Evolutionary conservation across 2,888 invertebrate species (phyloP).

Genomic region (Callimorpha dominula): DNA sequence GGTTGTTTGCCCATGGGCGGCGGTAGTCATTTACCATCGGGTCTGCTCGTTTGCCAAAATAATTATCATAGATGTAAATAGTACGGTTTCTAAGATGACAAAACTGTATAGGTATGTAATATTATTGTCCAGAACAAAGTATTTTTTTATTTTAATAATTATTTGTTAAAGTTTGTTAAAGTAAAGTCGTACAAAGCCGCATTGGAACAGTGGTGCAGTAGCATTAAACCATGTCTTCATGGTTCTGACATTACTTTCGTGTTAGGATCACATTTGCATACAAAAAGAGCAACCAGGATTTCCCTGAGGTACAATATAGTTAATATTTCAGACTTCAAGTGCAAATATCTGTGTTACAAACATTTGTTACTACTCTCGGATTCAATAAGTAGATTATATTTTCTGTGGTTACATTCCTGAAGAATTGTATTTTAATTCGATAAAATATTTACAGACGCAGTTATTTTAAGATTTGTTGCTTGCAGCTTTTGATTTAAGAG

Average conservation of each 20-base stretch:
- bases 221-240: not conserved
- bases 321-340: constrained; percentile 11
- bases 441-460: constrained; percentile 10
- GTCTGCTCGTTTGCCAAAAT: too few relatives aligned
- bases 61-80: too few relatives aligned
- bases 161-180: too few relatives aligned
- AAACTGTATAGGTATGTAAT: too few relatives aligned
- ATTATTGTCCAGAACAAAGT: too few relatives aligned
- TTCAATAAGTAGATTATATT: constrained; percentile 11
- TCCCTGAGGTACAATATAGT: constrained; percentile 9
- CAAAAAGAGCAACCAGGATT: not conserved
- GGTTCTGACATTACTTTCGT: not conserved
- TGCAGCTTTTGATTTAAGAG: constrained; percentile 5
- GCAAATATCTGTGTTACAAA: constrained; percentile 5
- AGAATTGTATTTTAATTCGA: constrained; percentile 8
- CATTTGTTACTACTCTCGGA: not conserved
- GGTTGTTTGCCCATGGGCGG: too few relatives aligned
- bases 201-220: not conserved
- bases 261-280: constrained; percentile 16
- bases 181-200: too few relatives aligned
- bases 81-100: too few relatives aligned
- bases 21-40: too few relatives aligned
- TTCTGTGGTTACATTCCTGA: not conserved
- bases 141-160: too few relatives aligned
- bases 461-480: constrained; percentile 6